Conservation (phyloP, 2,797 vertebrate genomes). For the Lacerta bilineata region DNA sequence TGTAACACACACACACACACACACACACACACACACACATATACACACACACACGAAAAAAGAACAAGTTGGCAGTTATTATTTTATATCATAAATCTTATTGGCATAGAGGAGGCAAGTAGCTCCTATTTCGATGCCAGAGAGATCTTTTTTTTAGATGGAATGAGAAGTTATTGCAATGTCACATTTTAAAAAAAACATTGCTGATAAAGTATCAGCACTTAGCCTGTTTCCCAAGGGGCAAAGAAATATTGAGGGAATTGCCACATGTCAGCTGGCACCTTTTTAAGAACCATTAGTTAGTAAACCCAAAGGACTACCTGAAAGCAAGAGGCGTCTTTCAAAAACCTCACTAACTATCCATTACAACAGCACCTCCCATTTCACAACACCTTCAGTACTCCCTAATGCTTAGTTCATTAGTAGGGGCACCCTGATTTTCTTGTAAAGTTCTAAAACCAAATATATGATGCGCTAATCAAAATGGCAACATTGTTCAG, state of each 20-base stretch:
- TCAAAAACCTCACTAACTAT: conserved; percentile 46
- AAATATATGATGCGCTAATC: background rate
- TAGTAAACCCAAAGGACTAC: conserved; percentile 47
- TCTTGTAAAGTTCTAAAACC: conserved; percentile 13
- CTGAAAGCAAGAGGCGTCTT: conserved; percentile 47
- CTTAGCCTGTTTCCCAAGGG: conserved; percentile 64
- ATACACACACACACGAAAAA: too few relatives aligned
- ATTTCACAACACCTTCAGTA: background rate
- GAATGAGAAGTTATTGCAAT: conserved; percentile 46
- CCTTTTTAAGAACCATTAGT: conserved; percentile 63
- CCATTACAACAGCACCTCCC: background rate
- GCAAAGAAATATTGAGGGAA: conserved; percentile 63
- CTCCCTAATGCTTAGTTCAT: background rate
- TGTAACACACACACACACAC: too few relatives aligned
- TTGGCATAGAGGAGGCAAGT: conserved; percentile 35
- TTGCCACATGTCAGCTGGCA: conserved; percentile 56
- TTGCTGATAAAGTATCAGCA: conserved; percentile 51
- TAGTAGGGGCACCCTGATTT: background rate
- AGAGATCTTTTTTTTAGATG: conserved; percentile 47
- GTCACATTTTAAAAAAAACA: conserved; percentile 60
- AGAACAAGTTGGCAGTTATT: conserved; percentile 36
- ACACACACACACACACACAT: too few relatives aligned
- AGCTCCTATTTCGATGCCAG: conserved; percentile 23
- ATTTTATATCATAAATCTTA: conserved; percentile 30
- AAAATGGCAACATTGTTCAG: conserved; percentile 7